These are phyloP conservation scores for Mormyrus hasselquistii DNA, from an alignment of 2,797 vertebrate genomes.

Conservation along the genomic window DNA sequence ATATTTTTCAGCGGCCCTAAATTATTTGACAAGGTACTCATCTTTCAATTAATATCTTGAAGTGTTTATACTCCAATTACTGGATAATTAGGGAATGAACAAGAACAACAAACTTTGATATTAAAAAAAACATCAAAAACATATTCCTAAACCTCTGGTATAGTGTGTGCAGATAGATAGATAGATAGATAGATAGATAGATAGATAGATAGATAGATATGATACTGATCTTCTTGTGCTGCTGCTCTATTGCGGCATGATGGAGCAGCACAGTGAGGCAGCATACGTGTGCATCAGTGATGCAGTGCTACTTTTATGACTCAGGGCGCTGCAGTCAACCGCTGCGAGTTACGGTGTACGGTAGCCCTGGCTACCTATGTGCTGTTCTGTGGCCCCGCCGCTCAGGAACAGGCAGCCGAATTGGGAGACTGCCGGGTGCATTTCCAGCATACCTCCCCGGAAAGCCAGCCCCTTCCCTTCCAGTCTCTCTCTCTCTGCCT, in stretches of 20 bases:
- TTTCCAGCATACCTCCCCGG: conserved; percentile 50
- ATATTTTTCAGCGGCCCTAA: background rate
- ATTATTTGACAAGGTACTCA: background rate
- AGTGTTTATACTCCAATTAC: background rate
- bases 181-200: background rate
- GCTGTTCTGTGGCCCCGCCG: background rate
- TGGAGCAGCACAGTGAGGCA: background rate
- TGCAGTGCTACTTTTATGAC: background rate
- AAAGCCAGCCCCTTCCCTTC: conserved; percentile 20
- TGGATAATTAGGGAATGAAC: background rate
- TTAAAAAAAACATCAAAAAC: background rate
- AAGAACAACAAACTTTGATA: background rate
- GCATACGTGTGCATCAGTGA: background rate
- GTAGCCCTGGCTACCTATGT: conserved; percentile 13
- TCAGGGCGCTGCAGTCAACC: background rate
- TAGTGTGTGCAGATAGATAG: background rate
- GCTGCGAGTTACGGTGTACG: conserved; percentile 3
- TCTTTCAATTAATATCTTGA: background rate
- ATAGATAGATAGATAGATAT: background rate
- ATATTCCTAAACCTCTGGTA: background rate
- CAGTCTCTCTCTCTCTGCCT: conserved; percentile 20
- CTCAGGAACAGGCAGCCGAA: conserved; percentile 50
- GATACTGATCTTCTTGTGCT: background rate
- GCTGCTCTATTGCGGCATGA: background rate
- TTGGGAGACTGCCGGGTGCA: conserved; percentile 38